These are phyloP conservation scores for Lamprologus callipterus DNA, from an alignment of 2,113 vertebrate genomes.

Conservation along the genomic window DNA sequence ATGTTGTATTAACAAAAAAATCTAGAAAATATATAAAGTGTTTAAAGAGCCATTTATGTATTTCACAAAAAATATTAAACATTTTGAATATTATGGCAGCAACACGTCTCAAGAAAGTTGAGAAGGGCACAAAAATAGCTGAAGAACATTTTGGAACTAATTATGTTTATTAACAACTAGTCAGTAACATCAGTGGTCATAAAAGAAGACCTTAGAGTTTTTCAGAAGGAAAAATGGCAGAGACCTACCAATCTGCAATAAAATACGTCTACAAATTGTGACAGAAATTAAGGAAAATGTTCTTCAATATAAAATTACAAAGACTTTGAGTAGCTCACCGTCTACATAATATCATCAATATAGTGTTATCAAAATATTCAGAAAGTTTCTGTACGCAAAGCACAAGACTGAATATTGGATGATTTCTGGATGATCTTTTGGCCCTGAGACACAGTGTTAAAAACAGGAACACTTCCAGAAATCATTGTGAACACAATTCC, in stretches of 20 bases:
- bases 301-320: not conserved
- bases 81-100: not conserved
- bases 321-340: not conserved
- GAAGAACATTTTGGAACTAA: not conserved
- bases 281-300: not conserved
- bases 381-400: not conserved
- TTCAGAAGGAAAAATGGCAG: not conserved
- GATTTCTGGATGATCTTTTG: not conserved
- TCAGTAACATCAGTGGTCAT: not conserved
- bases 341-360: not conserved
- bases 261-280: not conserved
- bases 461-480: not conserved
- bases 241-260: not conserved
- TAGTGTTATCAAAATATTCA: not conserved
- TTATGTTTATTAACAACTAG: not conserved
- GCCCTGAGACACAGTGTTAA: not conserved
- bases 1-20: not conserved
- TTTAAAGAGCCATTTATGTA: not conserved
- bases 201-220: not conserved
- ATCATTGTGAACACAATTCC: not conserved
- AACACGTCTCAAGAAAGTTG: not conserved
- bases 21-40: not conserved
- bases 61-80: not conserved
- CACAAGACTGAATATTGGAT: not conserved
- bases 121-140: not conserved